These are phyloP conservation scores for Amblyopsis rosae DNA, from an alignment of 2,113 vertebrate species.

Conservation along the genomic window DNA sequence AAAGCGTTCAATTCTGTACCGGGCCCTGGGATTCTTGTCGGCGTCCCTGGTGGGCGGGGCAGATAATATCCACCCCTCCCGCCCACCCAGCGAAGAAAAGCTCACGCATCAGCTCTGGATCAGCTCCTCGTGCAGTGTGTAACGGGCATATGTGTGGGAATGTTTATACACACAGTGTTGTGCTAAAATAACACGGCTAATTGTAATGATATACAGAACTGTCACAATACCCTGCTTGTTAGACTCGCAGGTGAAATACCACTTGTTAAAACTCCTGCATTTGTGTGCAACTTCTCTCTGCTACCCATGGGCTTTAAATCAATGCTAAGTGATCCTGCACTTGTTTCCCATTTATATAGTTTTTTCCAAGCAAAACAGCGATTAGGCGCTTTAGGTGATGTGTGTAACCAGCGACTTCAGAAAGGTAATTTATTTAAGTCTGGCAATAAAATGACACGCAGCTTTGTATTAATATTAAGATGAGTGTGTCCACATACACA, in stretches of 20 bases:
- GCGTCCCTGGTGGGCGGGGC: too few relatives aligned
- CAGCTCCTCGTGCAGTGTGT: too few relatives aligned
- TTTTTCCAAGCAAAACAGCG: background rate
- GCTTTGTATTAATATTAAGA: background rate
- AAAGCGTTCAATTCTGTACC: too few relatives aligned
- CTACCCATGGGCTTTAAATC: background rate
- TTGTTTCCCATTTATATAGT: slow-evolving; percentile 6
- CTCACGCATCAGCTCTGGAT: too few relatives aligned
- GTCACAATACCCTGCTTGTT: slow-evolving; percentile 11
- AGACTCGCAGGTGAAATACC: slow-evolving; percentile 12
- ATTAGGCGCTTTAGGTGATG: too few relatives aligned
- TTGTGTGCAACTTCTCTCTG: slow-evolving; percentile 14
- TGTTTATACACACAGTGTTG: slow-evolving; percentile 4
- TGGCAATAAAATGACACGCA: background rate
- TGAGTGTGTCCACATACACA: slow-evolving; percentile 6
- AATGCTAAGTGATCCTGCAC: background rate
- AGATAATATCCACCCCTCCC: too few relatives aligned
- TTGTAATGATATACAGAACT: slow-evolving; percentile 17
- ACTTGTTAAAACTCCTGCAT: slow-evolving; percentile 13
- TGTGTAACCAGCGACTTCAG: too few relatives aligned
- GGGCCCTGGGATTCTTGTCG: too few relatives aligned
- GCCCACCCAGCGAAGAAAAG: too few relatives aligned
- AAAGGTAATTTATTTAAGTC: background rate
- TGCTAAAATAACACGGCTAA: background rate
- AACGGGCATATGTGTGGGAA: background rate